phyloP scores from a whole-genome alignment of 2,888 invertebrate species.

The Seira ritae region DNA sequence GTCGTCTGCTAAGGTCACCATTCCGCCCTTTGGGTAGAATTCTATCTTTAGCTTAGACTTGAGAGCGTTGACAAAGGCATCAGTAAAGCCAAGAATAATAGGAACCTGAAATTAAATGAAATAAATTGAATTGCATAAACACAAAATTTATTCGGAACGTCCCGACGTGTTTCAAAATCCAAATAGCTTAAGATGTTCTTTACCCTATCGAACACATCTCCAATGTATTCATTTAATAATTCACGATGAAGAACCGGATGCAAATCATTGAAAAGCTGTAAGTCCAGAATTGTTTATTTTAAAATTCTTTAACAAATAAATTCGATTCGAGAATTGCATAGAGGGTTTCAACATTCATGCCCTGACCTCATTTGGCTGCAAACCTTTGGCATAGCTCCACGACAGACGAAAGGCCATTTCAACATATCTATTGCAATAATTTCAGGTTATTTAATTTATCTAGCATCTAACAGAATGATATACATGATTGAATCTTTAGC shows the following conservation, averaged over 20 bases:
- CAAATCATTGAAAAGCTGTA: conserved; percentile 52
- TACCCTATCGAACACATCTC: conserved; percentile 61
- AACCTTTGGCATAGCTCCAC: conserved; percentile 57
- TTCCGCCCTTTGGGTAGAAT: conserved; percentile 62
- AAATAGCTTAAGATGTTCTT: not conserved
- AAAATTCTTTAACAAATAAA: no score
- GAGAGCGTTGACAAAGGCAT: conserved; percentile 56
- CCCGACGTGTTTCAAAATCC: no score
- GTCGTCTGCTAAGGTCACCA: conserved; percentile 60
- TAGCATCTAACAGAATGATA: no score
- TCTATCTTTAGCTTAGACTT: conserved; percentile 58
- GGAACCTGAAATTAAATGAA: conserved; percentile 67
- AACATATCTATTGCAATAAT: conserved; percentile 37
- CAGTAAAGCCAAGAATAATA: conserved; percentile 60
- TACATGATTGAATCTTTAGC: not conserved
- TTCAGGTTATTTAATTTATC: no score
- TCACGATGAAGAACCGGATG: conserved; percentile 63
- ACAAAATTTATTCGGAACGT: not conserved
- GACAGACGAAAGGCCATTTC: conserved; percentile 40
- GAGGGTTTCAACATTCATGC: no score
- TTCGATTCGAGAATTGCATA: no score
- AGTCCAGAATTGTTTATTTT: no score
- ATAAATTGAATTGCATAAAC: not conserved
- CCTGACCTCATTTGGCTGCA: conserved; percentile 55
- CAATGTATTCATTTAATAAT: conserved; percentile 59